Percentiles rank a stretch among this genome's conserved stretches.
These are phyloP conservation scores for Macquaria ambigua DNA, from an alignment of 2,113 vertebrate species.

Conservation along the genomic window DNA sequence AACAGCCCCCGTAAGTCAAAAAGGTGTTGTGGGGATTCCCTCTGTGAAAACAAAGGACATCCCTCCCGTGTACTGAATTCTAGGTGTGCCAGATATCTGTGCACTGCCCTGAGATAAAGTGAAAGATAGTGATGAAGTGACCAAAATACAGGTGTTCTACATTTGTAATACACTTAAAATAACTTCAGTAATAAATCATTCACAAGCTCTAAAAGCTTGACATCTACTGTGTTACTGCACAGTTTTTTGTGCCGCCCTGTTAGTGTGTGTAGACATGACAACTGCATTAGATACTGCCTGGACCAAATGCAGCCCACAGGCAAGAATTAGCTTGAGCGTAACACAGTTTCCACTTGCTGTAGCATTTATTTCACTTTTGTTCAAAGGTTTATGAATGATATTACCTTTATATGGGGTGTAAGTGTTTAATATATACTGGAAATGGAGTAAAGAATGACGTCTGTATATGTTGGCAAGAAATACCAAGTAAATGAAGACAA, in stretches of 20 bases:
- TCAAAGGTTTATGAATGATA: neutral
- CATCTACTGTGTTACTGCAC: neutral
- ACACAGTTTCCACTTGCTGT: neutral
- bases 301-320: neutral
- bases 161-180: constrained; percentile 35
- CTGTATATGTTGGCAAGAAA: neutral
- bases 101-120: neutral
- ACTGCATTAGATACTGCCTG: neutral
- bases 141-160: constrained; percentile 3
- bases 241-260: neutral
- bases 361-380: neutral
- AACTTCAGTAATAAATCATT: constrained; percentile 37
- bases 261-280: neutral
- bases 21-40: constrained; percentile 42
- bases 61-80: neutral
- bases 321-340: neutral
- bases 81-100: neutral
- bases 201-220: constrained; percentile 26
- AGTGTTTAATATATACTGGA: neutral
- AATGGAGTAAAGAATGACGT: neutral
- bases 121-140: neutral
- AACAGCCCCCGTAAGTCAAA: constrained; percentile 16
- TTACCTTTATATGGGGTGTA: neutral
- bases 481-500: neutral
- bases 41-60: constrained; percentile 25